phyloP scores from a whole-genome alignment of 2,888 invertebrate genomes.

The Chelonus formosanus region DNA sequence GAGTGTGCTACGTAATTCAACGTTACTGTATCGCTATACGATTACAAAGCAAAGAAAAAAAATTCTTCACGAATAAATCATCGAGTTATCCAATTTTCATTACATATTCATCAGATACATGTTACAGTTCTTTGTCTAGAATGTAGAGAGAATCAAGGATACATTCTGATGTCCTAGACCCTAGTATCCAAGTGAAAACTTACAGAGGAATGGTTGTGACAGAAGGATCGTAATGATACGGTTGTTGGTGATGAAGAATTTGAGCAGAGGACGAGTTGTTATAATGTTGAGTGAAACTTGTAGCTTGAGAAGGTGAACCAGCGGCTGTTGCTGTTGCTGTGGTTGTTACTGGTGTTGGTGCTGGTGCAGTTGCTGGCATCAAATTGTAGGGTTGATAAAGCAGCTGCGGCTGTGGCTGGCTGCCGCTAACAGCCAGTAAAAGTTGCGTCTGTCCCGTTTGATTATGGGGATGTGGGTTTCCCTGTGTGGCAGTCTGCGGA shows the following conservation, averaged over 20 bases:
- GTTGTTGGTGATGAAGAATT: constrained; percentile 30
- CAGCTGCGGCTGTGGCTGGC: constrained; percentile 58
- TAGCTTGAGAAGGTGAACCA: constrained; percentile 14
- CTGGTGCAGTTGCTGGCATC: constrained; percentile 54
- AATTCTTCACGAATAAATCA: too few relatives aligned
- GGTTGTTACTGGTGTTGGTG: constrained; percentile 45
- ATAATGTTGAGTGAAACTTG: not conserved
- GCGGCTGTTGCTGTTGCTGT: constrained; percentile 48
- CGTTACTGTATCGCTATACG: too few relatives aligned
- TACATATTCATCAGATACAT: too few relatives aligned
- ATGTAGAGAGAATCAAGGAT: too few relatives aligned
- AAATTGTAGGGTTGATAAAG: constrained; percentile 63
- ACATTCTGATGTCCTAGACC: too few relatives aligned
- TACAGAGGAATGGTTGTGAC: constrained; percentile 38
- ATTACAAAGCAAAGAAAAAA: too few relatives aligned
- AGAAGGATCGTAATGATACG: constrained; percentile 37
- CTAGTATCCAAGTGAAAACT: constrained; percentile 24
- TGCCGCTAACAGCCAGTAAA: constrained; percentile 39
- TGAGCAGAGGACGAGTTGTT: not conserved
- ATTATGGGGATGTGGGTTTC: constrained; percentile 54
- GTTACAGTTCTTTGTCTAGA: too few relatives aligned
- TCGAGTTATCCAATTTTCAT: too few relatives aligned
- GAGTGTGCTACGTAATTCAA: too few relatives aligned
- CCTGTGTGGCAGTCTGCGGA: constrained; percentile 63
- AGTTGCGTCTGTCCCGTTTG: constrained; percentile 42